These are phyloP conservation scores for Octodon degus DNA, from an alignment of 2,113 vertebrate species.

Conservation along the genomic window DNA sequence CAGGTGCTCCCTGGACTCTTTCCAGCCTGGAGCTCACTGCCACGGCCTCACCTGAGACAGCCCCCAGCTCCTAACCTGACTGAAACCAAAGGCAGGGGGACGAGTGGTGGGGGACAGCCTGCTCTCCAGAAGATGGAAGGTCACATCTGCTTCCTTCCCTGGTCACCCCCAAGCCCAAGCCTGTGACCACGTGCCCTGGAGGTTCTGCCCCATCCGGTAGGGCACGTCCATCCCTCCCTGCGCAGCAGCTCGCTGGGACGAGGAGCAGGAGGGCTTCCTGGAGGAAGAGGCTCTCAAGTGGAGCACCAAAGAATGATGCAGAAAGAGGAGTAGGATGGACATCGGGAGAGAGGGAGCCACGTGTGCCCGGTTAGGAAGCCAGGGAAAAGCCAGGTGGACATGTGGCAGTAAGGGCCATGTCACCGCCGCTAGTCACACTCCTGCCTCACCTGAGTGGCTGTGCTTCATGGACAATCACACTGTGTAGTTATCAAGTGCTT, in stretches of 20 bases:
- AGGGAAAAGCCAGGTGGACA: background rate
- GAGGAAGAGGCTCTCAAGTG: background rate
- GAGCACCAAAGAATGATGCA: background rate
- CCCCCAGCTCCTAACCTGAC: background rate
- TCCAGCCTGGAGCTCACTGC: background rate
- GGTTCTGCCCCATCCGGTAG: background rate
- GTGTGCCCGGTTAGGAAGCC: background rate
- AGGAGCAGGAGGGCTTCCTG: background rate
- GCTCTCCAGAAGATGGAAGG: background rate
- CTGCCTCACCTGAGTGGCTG: too few species aligned
- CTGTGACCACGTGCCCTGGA: background rate
- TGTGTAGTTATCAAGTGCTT: too few species aligned
- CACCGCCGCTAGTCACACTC: background rate
- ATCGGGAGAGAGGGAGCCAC: background rate
- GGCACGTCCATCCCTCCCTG: background rate
- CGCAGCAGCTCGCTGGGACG: background rate
- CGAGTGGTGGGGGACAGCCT: background rate
- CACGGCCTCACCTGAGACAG: background rate
- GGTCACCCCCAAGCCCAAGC: slow-evolving; percentile 10
- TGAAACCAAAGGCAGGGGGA: background rate
- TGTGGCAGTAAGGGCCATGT: background rate
- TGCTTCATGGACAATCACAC: background rate
- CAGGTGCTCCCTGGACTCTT: slow-evolving; percentile 11
- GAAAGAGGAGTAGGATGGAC: background rate
- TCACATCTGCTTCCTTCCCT: background rate